A percentile compares a stretch with the other conserved stretches of the same genome.
These are phyloP conservation scores for Regulus satrapa DNA, from an alignment of 2,113 vertebrate species.

Conservation along the genomic window DNA sequence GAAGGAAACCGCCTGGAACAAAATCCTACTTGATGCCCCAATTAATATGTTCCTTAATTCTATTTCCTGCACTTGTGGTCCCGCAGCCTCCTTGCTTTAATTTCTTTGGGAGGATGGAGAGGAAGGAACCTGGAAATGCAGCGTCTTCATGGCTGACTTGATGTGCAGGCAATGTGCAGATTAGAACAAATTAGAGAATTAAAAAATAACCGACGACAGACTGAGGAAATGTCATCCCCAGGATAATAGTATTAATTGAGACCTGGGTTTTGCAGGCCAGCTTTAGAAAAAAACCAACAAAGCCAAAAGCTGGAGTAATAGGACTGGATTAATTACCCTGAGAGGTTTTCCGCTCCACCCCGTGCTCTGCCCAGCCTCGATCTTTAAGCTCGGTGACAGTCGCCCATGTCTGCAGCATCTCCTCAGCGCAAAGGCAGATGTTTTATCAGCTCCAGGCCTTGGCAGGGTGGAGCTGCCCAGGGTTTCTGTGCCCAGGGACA, in stretches of 20 bases:
- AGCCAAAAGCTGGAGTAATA: background rate
- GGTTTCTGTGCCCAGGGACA: background rate
- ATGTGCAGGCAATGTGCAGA: slow-evolving; percentile 78
- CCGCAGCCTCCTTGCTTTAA: slow-evolving; percentile 77
- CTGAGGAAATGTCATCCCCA: slow-evolving; percentile 80
- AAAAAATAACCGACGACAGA: slow-evolving; percentile 74
- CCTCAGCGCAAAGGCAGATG: background rate
- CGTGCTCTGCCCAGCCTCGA: background rate
- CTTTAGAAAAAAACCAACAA: slow-evolving; percentile 17
- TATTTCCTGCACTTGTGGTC: slow-evolving; percentile 83
- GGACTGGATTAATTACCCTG: slow-evolving; percentile 22
- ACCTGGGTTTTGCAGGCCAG: slow-evolving; percentile 64
- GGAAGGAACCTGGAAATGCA: slow-evolving; percentile 81
- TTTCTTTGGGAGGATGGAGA: slow-evolving; percentile 82
- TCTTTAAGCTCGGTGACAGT: background rate
- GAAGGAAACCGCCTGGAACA: slow-evolving; percentile 83
- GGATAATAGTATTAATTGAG: slow-evolving; percentile 82
- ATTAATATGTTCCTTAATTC: slow-evolving; percentile 86
- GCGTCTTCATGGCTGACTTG: slow-evolving; percentile 78
- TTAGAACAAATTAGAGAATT: slow-evolving; percentile 86
- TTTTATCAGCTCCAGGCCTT: background rate
- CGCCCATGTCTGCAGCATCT: rapidly evolving
- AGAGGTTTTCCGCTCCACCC: background rate
- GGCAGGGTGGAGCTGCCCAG: background rate
- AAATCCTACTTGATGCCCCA: slow-evolving; percentile 85